phyloP scores from a whole-genome alignment of 1,140 invertebrate species.

The Dendroctonus valens region DNA sequence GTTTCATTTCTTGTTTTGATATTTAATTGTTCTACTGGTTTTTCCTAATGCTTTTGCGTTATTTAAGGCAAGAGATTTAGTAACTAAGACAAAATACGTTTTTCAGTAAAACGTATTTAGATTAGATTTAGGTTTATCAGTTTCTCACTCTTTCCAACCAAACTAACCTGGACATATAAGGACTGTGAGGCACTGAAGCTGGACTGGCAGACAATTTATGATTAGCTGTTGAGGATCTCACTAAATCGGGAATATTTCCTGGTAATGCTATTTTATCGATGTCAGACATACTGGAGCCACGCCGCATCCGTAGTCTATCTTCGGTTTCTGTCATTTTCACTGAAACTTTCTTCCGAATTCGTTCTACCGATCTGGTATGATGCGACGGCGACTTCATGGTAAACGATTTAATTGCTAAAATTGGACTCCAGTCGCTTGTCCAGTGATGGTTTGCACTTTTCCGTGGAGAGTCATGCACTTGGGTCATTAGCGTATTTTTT shows the following conservation, averaged over 20 bases:
- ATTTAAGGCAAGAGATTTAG: too few species aligned
- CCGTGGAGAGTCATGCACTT: too few species aligned
- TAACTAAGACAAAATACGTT: too few species aligned
- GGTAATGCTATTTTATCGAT: conserved; percentile 60
- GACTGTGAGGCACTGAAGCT: conserved; percentile 55
- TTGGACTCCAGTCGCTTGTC: conserved; percentile 2
- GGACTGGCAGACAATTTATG: conserved; percentile 46
- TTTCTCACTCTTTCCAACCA: not conserved
- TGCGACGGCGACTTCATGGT: conserved; percentile 56
- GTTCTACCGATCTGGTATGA: conserved; percentile 38
- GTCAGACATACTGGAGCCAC: conserved; percentile 71
- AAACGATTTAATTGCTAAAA: conserved; percentile 54
- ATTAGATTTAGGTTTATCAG: not conserved
- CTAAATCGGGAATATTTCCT: conserved; percentile 50
- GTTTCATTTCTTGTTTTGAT: too few species aligned
- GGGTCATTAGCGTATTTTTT: too few species aligned
- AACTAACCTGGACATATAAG: conserved; percentile 51
- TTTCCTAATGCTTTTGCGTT: too few species aligned
- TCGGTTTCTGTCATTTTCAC: conserved; percentile 40
- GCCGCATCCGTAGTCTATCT: conserved; percentile 56
- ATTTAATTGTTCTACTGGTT: too few species aligned
- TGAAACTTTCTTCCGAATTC: conserved; percentile 42
- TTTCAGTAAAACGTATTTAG: too few species aligned
- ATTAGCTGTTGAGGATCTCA: conserved; percentile 53
- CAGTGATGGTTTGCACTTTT: not conserved